These are phyloP conservation scores for Meghimatium bilineatum DNA, from an alignment of 2,888 invertebrate species.

Conservation along the genomic window DNA sequence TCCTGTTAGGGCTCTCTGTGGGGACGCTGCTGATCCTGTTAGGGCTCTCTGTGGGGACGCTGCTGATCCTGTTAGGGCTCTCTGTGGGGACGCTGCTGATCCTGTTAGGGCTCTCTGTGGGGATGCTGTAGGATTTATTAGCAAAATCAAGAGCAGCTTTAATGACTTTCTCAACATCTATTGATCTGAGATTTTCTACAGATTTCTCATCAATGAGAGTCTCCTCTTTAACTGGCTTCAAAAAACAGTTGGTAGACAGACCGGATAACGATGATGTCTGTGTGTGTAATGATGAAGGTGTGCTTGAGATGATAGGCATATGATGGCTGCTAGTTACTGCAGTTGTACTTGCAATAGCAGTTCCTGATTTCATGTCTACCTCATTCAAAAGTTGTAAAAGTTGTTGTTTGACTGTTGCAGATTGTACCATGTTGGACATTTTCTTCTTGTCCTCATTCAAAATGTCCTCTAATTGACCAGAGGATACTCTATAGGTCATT, in stretches of 20 bases:
- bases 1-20: not conserved
- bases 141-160: not conserved
- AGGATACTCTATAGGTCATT: slow-evolving; percentile 47
- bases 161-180: not conserved
- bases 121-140: not conserved
- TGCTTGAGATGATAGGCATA: not conserved
- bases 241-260: not conserved
- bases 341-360: not conserved
- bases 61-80: not conserved
- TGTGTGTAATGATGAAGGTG: not conserved
- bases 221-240: slow-evolving; percentile 25
- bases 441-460: slow-evolving; percentile 47
- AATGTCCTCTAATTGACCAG: slow-evolving; percentile 37
- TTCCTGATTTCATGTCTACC: slow-evolving; percentile 30
- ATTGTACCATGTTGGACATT: slow-evolving; percentile 44
- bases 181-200: not conserved
- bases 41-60: slow-evolving; percentile 8
- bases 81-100: not conserved
- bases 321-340: not conserved
- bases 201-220: slow-evolving; percentile 1
- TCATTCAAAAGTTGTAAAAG: slow-evolving; percentile 52
- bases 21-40: not conserved
- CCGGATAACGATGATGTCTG: not conserved
- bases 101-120: slow-evolving; percentile 7
- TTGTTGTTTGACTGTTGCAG: slow-evolving; percentile 45